Base-by-base conservation (phyloP, 2,797 vertebrate species). In the Emydoidea blandingii region DNA sequence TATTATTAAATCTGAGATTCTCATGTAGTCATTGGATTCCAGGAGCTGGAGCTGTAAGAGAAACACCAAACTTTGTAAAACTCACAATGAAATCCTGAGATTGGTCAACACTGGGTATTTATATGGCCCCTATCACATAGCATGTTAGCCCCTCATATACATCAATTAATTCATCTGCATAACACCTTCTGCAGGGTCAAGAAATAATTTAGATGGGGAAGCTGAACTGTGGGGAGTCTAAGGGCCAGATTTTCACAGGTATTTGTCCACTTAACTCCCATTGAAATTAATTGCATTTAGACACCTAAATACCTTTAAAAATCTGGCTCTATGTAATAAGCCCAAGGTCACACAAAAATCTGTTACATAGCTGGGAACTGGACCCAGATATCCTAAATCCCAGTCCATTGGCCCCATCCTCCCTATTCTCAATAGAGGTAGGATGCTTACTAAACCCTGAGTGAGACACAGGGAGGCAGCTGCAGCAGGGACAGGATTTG, bases 381-480 rank as follows among this genome's bases (percentile, higher is more conserved):
- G 25, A 68, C 47, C n/a, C 31, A 44, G 27, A 15, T 65, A 85
- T 85, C 68, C 85, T 72, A 34, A 81, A 15, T 54, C 27, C 65
- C 3, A 5, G 2, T 0, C 49, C 3, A 23, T 11, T 83, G 76
- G 12, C 5, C 0, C 2, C 10, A 57, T 53, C 34, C 34, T n/a
- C 84, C 29, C 21, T 86, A 81, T 47, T 54, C 12, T 12, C 62
- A 7, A 0, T 5, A 23, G 56, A 78, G 1, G 2, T 59, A 79
- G 72, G 34, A 3, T 88, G 14, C 21, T 54, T 54, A 54, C 54
- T 49, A 4, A 12, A 41, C 54, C 15, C 65, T 29, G 54, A 47
- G 25, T 5, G 53, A 53, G 52, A 87, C 68, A 50, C 79, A 49
- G 49, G 31, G 0, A 37, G 5, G 14, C 37, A 54, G 8, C 14